These are phyloP conservation scores for Nannoperca obscura DNA, from an alignment of 2,797 vertebrate genomes.

Conservation along the genomic window DNA sequence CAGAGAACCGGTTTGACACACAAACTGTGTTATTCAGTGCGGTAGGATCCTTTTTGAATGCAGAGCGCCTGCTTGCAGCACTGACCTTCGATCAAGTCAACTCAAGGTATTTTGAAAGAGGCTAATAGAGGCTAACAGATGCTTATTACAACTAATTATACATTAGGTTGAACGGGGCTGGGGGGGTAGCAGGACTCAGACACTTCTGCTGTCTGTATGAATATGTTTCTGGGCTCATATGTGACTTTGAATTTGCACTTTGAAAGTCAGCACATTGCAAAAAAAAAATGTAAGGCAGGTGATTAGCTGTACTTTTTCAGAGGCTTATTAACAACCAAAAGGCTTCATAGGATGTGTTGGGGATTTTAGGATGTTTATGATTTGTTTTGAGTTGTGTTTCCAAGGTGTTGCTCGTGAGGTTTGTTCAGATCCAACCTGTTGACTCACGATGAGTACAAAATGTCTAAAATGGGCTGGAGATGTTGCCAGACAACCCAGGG, in stretches of 20 bases:
- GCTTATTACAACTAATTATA: slow-evolving; percentile 43
- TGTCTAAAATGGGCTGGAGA: background rate
- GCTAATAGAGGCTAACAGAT: slow-evolving; percentile 35
- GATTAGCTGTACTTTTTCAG: background rate
- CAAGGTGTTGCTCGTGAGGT: slow-evolving; percentile 32
- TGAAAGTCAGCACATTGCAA: slow-evolving; percentile 18
- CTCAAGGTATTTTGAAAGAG: slow-evolving; percentile 48
- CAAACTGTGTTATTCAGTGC: background rate
- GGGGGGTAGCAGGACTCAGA: background rate
- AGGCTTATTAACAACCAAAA: background rate
- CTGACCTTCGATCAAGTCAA: slow-evolving; percentile 60
- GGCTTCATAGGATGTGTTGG: background rate
- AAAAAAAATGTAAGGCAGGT: slow-evolving; percentile 29
- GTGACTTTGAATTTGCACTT: slow-evolving; percentile 29
- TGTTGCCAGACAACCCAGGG: slow-evolving; percentile 42
- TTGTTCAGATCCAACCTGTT: slow-evolving; percentile 7
- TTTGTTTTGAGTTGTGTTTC: slow-evolving; percentile 40
- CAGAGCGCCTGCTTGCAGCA: background rate
- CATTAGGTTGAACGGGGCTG: background rate
- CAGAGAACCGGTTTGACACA: slow-evolving; percentile 52
- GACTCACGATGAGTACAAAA: slow-evolving; percentile 31
- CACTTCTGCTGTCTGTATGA: background rate
- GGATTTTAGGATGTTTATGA: too few relatives aligned
- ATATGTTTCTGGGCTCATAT: slow-evolving; percentile 3
- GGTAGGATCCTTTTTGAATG: slow-evolving; percentile 29